Conservation (phyloP, 2,888 invertebrate species). For the Yponomeuta plumbellus region DNA sequence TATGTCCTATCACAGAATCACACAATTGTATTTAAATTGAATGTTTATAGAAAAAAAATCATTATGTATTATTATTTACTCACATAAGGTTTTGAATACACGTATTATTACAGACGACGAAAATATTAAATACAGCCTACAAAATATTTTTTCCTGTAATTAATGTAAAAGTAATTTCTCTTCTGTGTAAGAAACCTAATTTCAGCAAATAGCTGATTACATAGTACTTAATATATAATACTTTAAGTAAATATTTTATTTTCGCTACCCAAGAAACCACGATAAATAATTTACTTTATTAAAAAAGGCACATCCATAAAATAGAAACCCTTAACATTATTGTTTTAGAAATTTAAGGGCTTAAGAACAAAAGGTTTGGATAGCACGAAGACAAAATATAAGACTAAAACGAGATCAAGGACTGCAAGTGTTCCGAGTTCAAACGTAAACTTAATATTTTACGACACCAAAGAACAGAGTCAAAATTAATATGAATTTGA, state of each 20-base stretch:
- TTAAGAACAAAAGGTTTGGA: neutral
- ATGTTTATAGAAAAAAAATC: too few species aligned
- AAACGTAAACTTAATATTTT: too few species aligned
- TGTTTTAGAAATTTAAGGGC: neutral
- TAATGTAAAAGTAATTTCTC: neutral
- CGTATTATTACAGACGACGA: neutral
- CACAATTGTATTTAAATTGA: neutral
- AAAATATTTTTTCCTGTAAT: neutral
- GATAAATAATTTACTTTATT: slow-evolving; percentile 27
- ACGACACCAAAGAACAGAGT: too few species aligned
- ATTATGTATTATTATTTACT: too few species aligned
- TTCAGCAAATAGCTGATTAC: too few species aligned
- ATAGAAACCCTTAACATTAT: slow-evolving; percentile 20
- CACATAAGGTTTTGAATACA: too few species aligned
- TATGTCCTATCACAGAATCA: neutral
- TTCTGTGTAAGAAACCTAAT: neutral
- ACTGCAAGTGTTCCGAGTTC: too few species aligned
- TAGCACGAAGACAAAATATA: neutral
- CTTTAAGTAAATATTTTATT: slow-evolving; percentile 7
- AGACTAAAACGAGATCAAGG: neutral
- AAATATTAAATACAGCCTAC: neutral
- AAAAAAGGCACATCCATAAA: slow-evolving; percentile 62
- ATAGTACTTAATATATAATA: neutral
- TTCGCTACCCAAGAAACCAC: slow-evolving; percentile 8
- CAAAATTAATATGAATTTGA: too few species aligned